Evolutionary conservation across 1,140 invertebrate species (phyloP).

Genomic region (Papilio xuthus): DNA sequence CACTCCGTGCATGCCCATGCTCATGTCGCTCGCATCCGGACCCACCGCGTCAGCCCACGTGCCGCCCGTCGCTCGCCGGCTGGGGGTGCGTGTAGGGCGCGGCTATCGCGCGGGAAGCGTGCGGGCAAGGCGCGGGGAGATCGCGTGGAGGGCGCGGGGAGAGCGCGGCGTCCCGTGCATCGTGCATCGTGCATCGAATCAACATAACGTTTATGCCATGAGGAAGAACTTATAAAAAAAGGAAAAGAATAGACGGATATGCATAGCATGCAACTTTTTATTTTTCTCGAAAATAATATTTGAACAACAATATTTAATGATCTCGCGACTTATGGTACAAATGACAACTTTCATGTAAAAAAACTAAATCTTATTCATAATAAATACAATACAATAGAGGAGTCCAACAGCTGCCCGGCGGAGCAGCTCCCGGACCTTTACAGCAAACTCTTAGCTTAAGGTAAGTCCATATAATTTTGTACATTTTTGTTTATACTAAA

Average conservation of each 20-base stretch:
- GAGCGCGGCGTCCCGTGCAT: too few relatives aligned
- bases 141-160: too few relatives aligned
- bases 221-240: slow-evolving; percentile 9
- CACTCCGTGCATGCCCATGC: background rate
- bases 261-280: slow-evolving; percentile 77
- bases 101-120: too few relatives aligned
- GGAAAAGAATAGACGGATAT: slow-evolving; percentile 64
- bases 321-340: slow-evolving; percentile 75
- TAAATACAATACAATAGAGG: slow-evolving; percentile 50
- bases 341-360: slow-evolving; percentile 77
- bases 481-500: slow-evolving; percentile 50
- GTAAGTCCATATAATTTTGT: slow-evolving; percentile 55
- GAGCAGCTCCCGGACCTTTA: slow-evolving; percentile 31
- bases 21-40: background rate
- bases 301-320: slow-evolving; percentile 78
- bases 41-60: too few relatives aligned
- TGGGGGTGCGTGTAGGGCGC: too few relatives aligned
- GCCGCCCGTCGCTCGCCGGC: too few relatives aligned
- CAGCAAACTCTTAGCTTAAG: slow-evolving; percentile 46
- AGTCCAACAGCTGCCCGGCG: slow-evolving; percentile 28
- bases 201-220: too few relatives aligned
- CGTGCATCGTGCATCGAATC: background rate
- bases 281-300: slow-evolving; percentile 79
- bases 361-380: slow-evolving; percentile 66
- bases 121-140: too few relatives aligned